Conservation (phyloP, 2,888 invertebrate genomes). For the Eupithecia exiguata region DNA sequence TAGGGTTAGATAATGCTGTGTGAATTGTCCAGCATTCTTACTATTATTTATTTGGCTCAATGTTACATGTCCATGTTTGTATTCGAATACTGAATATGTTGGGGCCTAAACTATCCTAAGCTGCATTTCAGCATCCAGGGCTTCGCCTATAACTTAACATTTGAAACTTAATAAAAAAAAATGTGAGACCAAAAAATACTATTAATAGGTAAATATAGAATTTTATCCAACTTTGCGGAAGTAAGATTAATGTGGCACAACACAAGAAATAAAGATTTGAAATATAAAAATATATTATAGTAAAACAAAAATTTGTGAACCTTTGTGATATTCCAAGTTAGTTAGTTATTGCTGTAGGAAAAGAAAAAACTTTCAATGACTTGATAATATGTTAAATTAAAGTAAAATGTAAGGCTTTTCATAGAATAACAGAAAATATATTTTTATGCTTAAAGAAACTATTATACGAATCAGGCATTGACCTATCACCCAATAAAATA, state of each 20-base stretch:
- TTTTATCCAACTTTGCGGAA: neutral
- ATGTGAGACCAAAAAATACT: neutral
- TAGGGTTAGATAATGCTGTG: too few species aligned
- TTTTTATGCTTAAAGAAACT: neutral
- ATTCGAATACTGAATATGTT: neutral
- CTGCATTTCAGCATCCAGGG: neutral
- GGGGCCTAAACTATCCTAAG: neutral
- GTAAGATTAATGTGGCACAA: neutral
- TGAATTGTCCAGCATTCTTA: too few species aligned
- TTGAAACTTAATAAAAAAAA: neutral
- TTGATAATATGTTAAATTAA: too few species aligned
- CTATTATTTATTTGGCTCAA: neutral
- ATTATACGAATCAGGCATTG: neutral
- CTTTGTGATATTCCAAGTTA: too few species aligned
- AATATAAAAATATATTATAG: too few species aligned
- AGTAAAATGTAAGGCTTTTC: neutral
- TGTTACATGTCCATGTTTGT: neutral
- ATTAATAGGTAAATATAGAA: neutral
- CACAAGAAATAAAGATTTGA: neutral
- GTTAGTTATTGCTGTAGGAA: too few species aligned
- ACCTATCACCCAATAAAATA: constrained; percentile 1
- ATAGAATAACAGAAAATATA: neutral
- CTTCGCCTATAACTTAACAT: neutral
- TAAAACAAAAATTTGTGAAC: too few species aligned
- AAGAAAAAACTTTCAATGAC: too few species aligned